Conservation (phyloP, 2,113 vertebrate genomes). For the Pluvianellus socialis region DNA sequence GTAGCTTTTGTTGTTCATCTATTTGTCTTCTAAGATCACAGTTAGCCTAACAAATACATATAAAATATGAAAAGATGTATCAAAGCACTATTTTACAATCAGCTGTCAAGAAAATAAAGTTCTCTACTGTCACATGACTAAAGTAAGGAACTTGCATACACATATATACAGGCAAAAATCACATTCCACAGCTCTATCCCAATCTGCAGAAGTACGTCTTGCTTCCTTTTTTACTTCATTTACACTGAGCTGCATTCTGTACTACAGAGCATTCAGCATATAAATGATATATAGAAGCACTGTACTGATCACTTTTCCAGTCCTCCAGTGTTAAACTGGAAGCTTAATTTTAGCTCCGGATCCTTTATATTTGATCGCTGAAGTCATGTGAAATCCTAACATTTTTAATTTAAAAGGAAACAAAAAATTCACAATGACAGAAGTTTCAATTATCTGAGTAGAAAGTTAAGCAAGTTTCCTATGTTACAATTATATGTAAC, state of each 20-base stretch:
- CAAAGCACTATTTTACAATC: neutral
- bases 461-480: neutral
- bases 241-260: neutral
- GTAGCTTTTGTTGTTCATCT: conserved; percentile 99
- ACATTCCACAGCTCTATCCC: neutral
- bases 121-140: neutral
- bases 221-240: neutral
- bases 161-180: neutral
- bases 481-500: neutral
- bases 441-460: neutral
- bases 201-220: neutral
- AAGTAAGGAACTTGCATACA: neutral
- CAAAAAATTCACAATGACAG: neutral
- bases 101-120: neutral
- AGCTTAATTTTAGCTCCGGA: neutral
- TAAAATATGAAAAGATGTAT: neutral
- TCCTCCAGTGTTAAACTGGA: neutral
- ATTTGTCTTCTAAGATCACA: conserved; percentile 99
- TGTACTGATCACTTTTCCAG: neutral
- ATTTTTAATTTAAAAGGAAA: neutral
- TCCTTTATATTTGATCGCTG: neutral
- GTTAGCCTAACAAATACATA: conserved; percentile 84
- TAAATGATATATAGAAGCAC: neutral
- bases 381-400: neutral
- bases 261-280: neutral